Evolutionary conservation across 2,797 vertebrate genomes (phyloP).

Genomic region (Anguilla obscura): DNA sequence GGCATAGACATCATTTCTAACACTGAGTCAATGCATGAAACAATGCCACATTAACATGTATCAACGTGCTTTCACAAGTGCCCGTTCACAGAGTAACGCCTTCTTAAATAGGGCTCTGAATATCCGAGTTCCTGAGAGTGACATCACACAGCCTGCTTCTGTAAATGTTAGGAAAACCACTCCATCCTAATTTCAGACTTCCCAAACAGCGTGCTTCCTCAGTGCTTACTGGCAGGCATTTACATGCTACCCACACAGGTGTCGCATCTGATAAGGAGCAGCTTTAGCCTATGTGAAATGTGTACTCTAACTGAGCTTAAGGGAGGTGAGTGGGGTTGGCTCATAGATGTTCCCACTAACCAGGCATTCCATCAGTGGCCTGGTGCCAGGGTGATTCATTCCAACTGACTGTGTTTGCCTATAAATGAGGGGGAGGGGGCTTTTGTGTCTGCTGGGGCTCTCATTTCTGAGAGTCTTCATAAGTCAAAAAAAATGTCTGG

Average conservation of each 20-base stretch:
- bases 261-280: background rate
- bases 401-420: no score
- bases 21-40: background rate
- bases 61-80: background rate
- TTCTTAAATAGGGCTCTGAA: background rate
- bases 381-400: background rate
- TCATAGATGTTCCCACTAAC: slow-evolving; percentile 8
- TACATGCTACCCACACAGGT: background rate
- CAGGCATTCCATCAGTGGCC: background rate
- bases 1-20: background rate
- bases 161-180: slow-evolving; percentile 11
- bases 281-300: slow-evolving; percentile 15
- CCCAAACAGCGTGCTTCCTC: background rate
- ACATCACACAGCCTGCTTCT: background rate
- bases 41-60: background rate
- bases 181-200: background rate
- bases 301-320: slow-evolving; percentile 3
- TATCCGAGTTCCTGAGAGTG: background rate
- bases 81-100: background rate
- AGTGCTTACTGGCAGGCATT: background rate
- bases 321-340: background rate
- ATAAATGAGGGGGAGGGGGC: background rate
- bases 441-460: background rate
- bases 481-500: background rate
- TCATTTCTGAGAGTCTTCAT: background rate